phyloP scores from a whole-genome alignment of 2,888 invertebrate species.

The Agrochola macilenta region DNA sequence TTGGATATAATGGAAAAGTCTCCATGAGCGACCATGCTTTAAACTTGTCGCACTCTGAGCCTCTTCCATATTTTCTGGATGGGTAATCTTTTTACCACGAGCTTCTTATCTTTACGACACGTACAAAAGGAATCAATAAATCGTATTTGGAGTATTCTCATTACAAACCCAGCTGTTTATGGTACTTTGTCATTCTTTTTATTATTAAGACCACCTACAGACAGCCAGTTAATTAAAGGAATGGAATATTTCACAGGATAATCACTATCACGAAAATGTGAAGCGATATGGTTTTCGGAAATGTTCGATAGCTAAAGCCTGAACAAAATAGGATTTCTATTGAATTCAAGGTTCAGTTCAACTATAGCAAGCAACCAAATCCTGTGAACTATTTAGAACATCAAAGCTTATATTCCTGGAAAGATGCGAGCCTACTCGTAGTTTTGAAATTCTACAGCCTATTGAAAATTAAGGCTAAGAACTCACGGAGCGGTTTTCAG shows the following conservation, averaged over 20 bases:
- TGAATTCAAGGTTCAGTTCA: background rate
- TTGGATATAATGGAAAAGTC: constrained; percentile 14
- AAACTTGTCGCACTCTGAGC: background rate
- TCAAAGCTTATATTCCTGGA: background rate
- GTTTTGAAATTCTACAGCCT: background rate
- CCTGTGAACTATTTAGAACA: background rate
- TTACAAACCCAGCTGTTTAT: background rate
- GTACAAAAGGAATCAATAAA: background rate
- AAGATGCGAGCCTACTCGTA: background rate
- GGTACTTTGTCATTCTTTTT: background rate
- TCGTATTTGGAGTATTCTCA: background rate
- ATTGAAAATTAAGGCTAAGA: too few species aligned
- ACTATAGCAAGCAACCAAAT: background rate
- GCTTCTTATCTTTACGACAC: background rate
- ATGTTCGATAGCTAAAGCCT: background rate
- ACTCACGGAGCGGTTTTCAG: too few species aligned
- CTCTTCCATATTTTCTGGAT: background rate
- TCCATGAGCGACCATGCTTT: constrained; percentile 1
- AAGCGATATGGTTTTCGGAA: background rate
- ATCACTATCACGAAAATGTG: background rate
- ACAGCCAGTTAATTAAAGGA: background rate
- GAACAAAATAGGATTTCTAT: background rate
- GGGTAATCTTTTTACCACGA: background rate
- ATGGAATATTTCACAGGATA: too few species aligned
- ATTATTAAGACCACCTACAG: background rate